These are phyloP conservation scores for Pheosia gnoma DNA, from an alignment of 2,888 invertebrate species.

Conservation along the genomic window DNA sequence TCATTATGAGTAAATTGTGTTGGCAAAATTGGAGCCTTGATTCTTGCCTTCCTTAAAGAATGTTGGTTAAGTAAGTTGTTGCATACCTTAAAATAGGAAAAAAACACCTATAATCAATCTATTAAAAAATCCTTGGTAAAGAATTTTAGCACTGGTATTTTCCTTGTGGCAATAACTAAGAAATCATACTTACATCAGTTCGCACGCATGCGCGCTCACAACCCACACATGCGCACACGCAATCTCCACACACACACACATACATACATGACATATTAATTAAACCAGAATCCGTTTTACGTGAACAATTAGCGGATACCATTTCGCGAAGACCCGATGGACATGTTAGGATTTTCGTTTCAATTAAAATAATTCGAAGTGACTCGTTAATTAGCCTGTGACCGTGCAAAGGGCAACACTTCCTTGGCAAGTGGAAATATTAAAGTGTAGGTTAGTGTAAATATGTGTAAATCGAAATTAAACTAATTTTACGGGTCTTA, in stretches of 20 bases:
- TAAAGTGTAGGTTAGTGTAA: no score
- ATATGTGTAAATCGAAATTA: no score
- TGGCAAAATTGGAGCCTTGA: no score
- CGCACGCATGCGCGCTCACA: conserved; percentile 22
- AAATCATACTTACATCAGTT: conserved; percentile 41
- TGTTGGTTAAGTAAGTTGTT: no score
- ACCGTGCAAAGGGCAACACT: not conserved
- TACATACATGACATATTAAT: conserved; percentile 38
- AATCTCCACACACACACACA: conserved; percentile 11
- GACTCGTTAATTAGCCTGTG: not conserved
- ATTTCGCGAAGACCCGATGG: conserved; percentile 29
- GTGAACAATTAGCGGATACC: conserved; percentile 31
- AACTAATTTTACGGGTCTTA: no score
- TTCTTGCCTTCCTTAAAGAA: no score
- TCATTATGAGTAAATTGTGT: no score
- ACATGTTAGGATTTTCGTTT: conserved; percentile 14
- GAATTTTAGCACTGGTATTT: conserved; percentile 31
- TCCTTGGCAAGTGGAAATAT: not conserved
- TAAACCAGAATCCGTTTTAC: conserved; percentile 48
- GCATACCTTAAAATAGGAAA: no score
- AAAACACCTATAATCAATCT: conserved; percentile 4
- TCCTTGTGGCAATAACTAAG: conserved; percentile 39
- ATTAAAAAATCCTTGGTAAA: conserved; percentile 35
- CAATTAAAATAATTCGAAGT: not conserved
- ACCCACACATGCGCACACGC: conserved; percentile 13